Conservation (phyloP, 1,140 invertebrate genomes). For the Panagrolaimus sp. region DNA sequence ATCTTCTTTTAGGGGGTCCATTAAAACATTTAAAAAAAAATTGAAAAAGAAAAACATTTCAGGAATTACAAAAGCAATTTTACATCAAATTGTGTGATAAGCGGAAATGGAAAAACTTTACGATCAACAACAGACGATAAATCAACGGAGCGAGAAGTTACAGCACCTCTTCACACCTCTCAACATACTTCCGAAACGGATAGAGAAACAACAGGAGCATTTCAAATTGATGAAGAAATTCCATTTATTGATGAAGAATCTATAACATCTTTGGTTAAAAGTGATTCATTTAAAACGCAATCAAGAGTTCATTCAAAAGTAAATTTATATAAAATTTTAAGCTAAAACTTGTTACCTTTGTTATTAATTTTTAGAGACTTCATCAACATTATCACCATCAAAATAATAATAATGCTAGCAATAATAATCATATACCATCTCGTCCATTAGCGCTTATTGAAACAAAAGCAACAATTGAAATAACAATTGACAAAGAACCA, state of each 20-base stretch:
- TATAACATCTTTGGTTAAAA: constrained; percentile 19
- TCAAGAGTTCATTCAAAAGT: neutral
- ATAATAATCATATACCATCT: constrained; percentile 9
- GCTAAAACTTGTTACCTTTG: too few species aligned
- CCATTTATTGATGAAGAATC: constrained; percentile 30
- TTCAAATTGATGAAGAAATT: constrained; percentile 32
- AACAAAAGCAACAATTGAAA: constrained; percentile 60
- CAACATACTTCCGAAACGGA: constrained; percentile 11
- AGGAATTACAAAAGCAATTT: too few species aligned
- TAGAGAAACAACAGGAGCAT: constrained; percentile 20
- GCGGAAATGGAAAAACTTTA: constrained; percentile 18
- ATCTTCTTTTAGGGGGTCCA: too few species aligned
- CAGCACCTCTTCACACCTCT: constrained; percentile 16
- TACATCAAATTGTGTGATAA: constrained; percentile 10
- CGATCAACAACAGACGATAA: constrained; percentile 1
- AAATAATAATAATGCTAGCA: neutral
- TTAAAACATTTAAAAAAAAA: too few species aligned
- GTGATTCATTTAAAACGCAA: constrained; percentile 3
- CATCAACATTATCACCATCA: too few species aligned
- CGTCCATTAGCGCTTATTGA: constrained; percentile 44
- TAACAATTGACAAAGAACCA: constrained; percentile 14
- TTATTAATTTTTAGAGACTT: too few species aligned
- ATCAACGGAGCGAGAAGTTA: constrained; percentile 20
- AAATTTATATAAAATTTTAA: too few species aligned
- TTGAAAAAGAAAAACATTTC: too few species aligned